Evolutionary conservation across 2,113 vertebrate species (phyloP).

Genomic region (Malaclemys terrapin): DNA sequence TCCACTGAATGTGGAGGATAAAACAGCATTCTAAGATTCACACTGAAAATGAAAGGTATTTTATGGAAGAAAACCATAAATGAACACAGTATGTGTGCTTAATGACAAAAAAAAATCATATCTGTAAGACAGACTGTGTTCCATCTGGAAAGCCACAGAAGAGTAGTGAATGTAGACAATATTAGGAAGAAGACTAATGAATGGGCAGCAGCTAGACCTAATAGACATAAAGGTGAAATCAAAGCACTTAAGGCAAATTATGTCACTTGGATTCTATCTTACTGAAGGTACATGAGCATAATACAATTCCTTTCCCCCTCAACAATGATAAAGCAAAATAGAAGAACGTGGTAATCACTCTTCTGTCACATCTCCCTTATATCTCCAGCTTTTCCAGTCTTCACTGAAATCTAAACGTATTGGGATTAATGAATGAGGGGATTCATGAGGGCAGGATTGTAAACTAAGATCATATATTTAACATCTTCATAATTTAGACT

Average conservation of each 20-base stretch:
- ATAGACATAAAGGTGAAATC: conserved; percentile 1
- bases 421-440: neutral
- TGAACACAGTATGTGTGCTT: neutral
- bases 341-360: neutral
- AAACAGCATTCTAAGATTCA: neutral
- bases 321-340: neutral
- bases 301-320: neutral
- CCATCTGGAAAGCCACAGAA: neutral
- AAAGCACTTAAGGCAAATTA: neutral
- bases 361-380: neutral
- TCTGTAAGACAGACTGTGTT: neutral
- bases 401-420: neutral
- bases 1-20: neutral
- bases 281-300: neutral
- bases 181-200: neutral
- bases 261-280: neutral
- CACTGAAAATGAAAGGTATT: neutral
- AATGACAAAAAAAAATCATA: neutral
- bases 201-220: neutral
- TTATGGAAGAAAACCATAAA: neutral
- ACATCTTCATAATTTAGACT: neutral
- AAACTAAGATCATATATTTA: neutral
- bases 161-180: neutral
- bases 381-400: neutral
- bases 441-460: neutral